phyloP scores from a whole-genome alignment of 2,888 invertebrate species.

The Acrocera orbiculus region DNA sequence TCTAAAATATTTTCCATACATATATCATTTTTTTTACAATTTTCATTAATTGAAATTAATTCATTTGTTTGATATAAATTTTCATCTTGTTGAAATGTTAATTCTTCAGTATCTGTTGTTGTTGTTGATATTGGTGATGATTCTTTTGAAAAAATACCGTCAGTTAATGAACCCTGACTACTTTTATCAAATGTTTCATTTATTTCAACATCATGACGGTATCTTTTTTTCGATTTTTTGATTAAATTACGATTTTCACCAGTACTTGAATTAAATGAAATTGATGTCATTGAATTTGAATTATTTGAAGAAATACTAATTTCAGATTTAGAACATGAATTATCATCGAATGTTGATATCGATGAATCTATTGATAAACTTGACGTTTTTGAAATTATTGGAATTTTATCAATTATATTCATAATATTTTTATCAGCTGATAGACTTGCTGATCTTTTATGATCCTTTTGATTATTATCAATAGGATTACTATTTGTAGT shows the following conservation, averaged over 20 bases:
- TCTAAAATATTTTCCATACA: conserved; percentile 32
- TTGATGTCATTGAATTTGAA: conserved; percentile 17
- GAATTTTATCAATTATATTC: conserved; percentile 31
- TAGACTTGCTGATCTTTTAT: conserved; percentile 28
- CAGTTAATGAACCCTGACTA: conserved; percentile 29
- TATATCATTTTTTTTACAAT: conserved; percentile 21
- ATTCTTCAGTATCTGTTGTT: conserved; percentile 29
- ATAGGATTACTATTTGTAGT: conserved; percentile 9
- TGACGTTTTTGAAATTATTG: conserved; percentile 30
- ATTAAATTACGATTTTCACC: conserved; percentile 11
- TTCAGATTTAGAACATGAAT: conserved; percentile 27
- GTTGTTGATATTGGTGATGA: conserved; percentile 26
- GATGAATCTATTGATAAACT: conserved; percentile 29
- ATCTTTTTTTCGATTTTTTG: conserved; percentile 21
- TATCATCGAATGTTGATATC: conserved; percentile 28
- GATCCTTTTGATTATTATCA: conserved; percentile 16
- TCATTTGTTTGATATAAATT: conserved; percentile 14
- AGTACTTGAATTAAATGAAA: conserved; percentile 15
- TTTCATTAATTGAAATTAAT: conserved; percentile 15
- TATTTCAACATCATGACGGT: conserved; percentile 27
- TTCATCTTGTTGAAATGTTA: conserved; percentile 31
- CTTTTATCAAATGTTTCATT: conserved; percentile 33
- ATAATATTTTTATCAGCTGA: conserved; percentile 24
- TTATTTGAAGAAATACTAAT: conserved; percentile 25
- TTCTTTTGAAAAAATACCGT: conserved; percentile 30